phyloP scores from a whole-genome alignment of 2,797 vertebrate genomes.

The Triplophysa yarkandensis region DNA sequence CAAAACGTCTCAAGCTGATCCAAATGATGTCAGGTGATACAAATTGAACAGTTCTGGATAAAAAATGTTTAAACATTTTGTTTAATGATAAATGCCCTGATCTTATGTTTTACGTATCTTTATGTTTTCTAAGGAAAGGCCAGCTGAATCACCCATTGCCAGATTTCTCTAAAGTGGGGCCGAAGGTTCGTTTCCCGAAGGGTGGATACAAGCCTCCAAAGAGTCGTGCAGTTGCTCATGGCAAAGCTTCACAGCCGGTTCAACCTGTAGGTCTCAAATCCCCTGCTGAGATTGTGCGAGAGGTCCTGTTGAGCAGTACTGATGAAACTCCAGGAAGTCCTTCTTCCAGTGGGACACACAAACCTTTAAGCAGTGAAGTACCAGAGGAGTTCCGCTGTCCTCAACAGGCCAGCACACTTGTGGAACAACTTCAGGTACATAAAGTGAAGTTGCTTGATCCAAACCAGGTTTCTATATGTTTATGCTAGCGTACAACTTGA shows the following conservation, averaged over 20 bases:
- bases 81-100: too few relatives aligned
- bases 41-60: too few relatives aligned
- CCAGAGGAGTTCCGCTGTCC: slow-evolving; percentile 82
- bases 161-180: slow-evolving; percentile 89
- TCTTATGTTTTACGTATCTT: too few relatives aligned
- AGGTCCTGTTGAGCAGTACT: slow-evolving; percentile 78
- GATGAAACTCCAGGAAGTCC: slow-evolving; percentile 55
- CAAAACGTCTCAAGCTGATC: slow-evolving; percentile 47
- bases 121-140: slow-evolving; percentile 66
- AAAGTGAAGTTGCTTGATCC: background rate
- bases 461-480: too few relatives aligned
- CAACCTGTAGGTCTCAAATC: slow-evolving; percentile 81
- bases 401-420: slow-evolving; percentile 80
- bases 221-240: slow-evolving; percentile 61
- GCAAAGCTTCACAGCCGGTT: slow-evolving; percentile 5
- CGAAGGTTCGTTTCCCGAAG: slow-evolving; percentile 83
- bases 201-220: slow-evolving; percentile 82
- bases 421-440: slow-evolving; percentile 89
- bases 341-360: slow-evolving; percentile 18
- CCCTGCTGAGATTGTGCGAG: slow-evolving; percentile 86
- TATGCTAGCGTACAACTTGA: too few relatives aligned
- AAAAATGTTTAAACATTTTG: background rate
- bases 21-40: slow-evolving; percentile 61
- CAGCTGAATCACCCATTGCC: slow-evolving; percentile 78
- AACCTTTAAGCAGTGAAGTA: slow-evolving; percentile 55